Conservation (phyloP, 2,888 invertebrate genomes). For the Cacoxenus indagator region DNA sequence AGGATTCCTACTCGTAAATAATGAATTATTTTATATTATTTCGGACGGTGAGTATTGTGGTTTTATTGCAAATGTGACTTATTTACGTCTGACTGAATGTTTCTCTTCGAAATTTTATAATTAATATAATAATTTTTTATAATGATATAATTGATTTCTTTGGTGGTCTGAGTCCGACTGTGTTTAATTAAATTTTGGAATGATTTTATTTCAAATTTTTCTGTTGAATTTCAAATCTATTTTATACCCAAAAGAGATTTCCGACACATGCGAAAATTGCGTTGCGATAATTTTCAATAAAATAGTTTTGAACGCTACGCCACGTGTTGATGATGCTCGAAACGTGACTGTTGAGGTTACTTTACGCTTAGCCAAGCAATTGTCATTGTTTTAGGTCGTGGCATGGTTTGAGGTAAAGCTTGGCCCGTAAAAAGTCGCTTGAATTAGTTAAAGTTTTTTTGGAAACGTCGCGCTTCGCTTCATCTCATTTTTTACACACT, state of each 20-base stretch:
- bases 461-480: no score
- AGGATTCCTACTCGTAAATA: background rate
- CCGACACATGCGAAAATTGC: background rate
- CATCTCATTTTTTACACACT: no score
- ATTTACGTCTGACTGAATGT: slow-evolving; percentile 1
- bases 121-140: background rate
- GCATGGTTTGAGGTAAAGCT: background rate
- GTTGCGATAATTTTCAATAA: slow-evolving; percentile 16
- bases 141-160: background rate
- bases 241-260: background rate
- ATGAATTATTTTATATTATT: background rate
- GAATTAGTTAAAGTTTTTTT: no score
- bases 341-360: slow-evolving; percentile 45
- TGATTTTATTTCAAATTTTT: background rate
- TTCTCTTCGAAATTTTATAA: background rate
- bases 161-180: no score
- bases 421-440: no score
- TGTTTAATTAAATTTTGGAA: background rate
- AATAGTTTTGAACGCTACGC: slow-evolving; percentile 34
- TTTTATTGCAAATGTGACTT: background rate
- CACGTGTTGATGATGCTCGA: slow-evolving; percentile 55
- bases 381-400: background rate
- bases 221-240: background rate
- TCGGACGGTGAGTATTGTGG: background rate
- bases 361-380: slow-evolving; percentile 1